Conservation (phyloP, 1,140 invertebrate genomes). For the Aricia agestis region DNA sequence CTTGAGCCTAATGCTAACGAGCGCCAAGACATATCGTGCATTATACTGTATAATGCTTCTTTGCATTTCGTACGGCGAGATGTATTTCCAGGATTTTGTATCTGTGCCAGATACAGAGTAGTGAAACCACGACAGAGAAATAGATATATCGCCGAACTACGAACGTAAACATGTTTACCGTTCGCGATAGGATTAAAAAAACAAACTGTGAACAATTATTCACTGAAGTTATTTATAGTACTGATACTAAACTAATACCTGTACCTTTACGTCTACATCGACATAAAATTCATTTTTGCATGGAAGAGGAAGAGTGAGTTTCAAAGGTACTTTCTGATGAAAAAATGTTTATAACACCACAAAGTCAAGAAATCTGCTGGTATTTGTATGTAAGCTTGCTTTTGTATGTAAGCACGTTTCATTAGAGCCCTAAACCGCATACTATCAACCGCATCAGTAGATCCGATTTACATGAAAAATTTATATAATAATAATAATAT, state of each 20-base stretch:
- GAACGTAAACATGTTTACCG: constrained; percentile 71
- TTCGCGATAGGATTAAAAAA: constrained; percentile 57
- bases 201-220: constrained; percentile 53
- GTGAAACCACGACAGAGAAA: constrained; percentile 57
- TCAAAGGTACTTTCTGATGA: too few relatives aligned
- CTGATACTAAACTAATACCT: neutral
- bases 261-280: too few relatives aligned
- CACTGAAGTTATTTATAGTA: constrained; percentile 28
- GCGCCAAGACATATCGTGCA: constrained; percentile 20
- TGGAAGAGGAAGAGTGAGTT: too few relatives aligned
- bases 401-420: too few relatives aligned
- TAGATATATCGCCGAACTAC: constrained; percentile 58
- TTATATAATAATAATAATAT: too few relatives aligned
- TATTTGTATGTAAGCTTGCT: too few relatives aligned
- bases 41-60: constrained; percentile 52
- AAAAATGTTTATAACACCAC: too few relatives aligned
- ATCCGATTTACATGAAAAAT: too few relatives aligned
- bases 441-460: too few relatives aligned
- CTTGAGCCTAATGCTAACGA: constrained; percentile 32
- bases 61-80: constrained; percentile 44
- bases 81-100: constrained; percentile 51
- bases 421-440: too few relatives aligned
- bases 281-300: too few relatives aligned
- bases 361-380: too few relatives aligned
- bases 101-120: constrained; percentile 49